phyloP scores from a whole-genome alignment of 2,113 vertebrate species.

The Elephas maximus region DNA sequence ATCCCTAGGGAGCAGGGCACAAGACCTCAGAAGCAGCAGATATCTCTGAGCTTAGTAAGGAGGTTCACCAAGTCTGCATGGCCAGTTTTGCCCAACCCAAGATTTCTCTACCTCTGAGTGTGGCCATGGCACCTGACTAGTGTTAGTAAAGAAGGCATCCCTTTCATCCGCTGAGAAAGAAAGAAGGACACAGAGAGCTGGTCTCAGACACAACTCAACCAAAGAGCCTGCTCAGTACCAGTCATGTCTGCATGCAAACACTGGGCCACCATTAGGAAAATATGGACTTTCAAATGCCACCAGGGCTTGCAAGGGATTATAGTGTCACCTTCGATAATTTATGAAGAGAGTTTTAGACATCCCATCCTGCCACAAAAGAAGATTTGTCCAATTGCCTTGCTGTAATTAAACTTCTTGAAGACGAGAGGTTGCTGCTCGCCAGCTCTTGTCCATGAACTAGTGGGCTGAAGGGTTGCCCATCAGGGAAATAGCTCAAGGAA shows the following conservation, averaged over 20 bases:
- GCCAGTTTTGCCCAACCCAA: background rate
- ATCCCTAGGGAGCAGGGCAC: no score
- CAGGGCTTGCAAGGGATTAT: background rate
- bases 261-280: background rate
- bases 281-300: background rate
- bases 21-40: background rate
- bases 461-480: background rate
- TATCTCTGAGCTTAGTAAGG: background rate
- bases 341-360: background rate
- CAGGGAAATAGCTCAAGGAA: background rate
- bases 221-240: background rate
- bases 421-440: background rate
- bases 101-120: background rate
- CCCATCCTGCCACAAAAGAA: background rate
- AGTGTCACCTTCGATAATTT: background rate
- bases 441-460: background rate
- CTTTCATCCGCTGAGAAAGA: background rate
- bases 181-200: background rate
- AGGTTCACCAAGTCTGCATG: background rate
- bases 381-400: background rate
- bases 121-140: background rate
- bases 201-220: background rate
- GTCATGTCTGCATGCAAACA: background rate
- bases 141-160: background rate
- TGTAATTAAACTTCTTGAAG: background rate